Percentiles rank a stretch among this genome's conserved stretches.
phyloP scores from a whole-genome alignment of 1,140 invertebrate genomes.

The Eupristina koningsbergeri region DNA sequence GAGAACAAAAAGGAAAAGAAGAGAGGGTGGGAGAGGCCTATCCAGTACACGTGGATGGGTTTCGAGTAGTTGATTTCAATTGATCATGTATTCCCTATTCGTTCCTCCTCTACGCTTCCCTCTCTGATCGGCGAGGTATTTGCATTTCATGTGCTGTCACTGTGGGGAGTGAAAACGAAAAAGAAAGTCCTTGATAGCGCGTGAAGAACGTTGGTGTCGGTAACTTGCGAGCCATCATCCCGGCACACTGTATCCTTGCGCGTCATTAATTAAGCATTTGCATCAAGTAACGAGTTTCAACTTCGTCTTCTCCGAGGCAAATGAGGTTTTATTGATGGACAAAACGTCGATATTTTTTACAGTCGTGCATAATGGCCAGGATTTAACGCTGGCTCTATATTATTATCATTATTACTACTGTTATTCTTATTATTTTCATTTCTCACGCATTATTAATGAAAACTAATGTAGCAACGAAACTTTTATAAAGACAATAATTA shows the following conservation, averaged over 20 bases:
- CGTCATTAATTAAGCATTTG: constrained; percentile 29
- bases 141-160: not conserved
- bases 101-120: not conserved
- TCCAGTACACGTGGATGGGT: constrained; percentile 51
- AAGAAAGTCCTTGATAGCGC: constrained; percentile 1
- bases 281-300: too few species aligned
- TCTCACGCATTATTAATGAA: not conserved
- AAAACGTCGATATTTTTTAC: not conserved
- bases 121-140: not conserved
- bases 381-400: too few species aligned
- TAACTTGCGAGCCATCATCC: not conserved
- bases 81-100: constrained; percentile 54
- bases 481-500: too few species aligned
- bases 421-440: too few species aligned
- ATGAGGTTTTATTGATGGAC: not conserved
- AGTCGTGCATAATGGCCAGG: too few species aligned
- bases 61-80: constrained; percentile 55
- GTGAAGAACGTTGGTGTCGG: not conserved
- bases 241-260: not conserved
- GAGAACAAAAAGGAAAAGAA: too few species aligned
- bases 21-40: constrained; percentile 26
- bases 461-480: not conserved
- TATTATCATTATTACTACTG: not conserved
- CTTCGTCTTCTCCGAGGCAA: too few species aligned
- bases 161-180: not conserved